Evolutionary conservation across 1,140 invertebrate genomes (phyloP).

Genomic region (Cephus cinctus): DNA sequence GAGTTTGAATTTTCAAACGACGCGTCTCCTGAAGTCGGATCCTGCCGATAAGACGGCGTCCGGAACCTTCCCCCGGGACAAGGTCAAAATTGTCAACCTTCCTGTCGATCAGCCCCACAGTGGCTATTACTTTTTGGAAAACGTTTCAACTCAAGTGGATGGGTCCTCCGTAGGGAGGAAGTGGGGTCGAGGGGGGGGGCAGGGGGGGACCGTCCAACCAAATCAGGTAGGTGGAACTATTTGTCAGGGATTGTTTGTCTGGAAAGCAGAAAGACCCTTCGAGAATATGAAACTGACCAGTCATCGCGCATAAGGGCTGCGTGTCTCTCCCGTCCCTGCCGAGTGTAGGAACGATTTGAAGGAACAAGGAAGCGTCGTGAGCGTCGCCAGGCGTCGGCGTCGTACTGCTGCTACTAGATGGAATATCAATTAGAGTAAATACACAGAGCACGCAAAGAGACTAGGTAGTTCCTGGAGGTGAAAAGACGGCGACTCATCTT

Average conservation of each 20-base stretch:
- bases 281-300: conserved; percentile 9
- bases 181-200: conserved; percentile 6
- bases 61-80: no score
- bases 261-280: conserved; percentile 22
- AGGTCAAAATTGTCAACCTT: no score
- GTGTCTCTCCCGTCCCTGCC: no score
- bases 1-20: conserved; percentile 21
- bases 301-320: conserved; percentile 15
- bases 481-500: conserved; percentile 1
- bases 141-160: no score
- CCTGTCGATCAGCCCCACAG: no score
- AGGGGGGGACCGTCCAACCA: conserved; percentile 4
- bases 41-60: conserved; percentile 12
- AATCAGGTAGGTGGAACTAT: conserved; percentile 20
- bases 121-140: no score
- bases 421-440: not conserved
- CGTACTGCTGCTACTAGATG: no score
- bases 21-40: conserved; percentile 18
- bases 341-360: no score
- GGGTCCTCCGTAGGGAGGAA: no score
- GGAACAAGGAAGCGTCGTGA: no score
- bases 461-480: not conserved
- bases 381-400: no score
- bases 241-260: conserved; percentile 34
- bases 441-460: conserved; percentile 1